Conservation (phyloP, 2,113 vertebrate species). For the Nothocercus nigrocapillus region DNA sequence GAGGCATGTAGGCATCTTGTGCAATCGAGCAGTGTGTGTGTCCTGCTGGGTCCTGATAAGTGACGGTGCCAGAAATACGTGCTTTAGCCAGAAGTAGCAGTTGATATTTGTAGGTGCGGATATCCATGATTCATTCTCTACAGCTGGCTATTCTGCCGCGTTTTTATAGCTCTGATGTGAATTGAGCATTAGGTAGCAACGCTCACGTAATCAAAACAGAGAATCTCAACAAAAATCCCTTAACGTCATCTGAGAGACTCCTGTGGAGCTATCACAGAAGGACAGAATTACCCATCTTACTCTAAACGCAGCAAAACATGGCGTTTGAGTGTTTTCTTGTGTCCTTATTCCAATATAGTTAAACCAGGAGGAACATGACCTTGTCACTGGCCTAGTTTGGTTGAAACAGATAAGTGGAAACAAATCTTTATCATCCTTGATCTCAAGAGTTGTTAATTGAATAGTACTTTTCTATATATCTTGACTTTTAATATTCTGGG, state of each 20-base stretch:
- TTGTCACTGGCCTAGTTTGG: not conserved
- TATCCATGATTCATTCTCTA: not conserved
- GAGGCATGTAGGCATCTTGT: not conserved
- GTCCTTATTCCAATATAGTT: not conserved
- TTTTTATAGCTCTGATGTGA: not conserved
- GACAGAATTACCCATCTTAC: not conserved
- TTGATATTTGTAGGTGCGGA: not conserved
- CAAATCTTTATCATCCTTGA: not conserved
- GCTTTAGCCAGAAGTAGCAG: not conserved
- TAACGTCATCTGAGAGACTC: accelerated
- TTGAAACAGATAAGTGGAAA: not conserved
- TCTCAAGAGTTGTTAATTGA: not conserved
- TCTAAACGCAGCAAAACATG: not conserved
- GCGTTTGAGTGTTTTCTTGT: not conserved
- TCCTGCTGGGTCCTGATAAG: not conserved
- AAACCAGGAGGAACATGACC: not conserved
- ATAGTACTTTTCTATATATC: not conserved
- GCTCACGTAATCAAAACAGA: not conserved
- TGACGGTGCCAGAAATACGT: not conserved
- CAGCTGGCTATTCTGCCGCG: not conserved
- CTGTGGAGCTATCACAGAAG: not conserved
- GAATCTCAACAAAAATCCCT: not conserved
- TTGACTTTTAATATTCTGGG: not conserved
- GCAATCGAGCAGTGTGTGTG: not conserved
- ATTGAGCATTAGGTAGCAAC: not conserved